Percentiles rank a stretch among this genome's conserved stretches.
These are phyloP conservation scores for Phenganax stokvisi DNA, from an alignment of 92 coral and sea anemone species.

Conservation along the genomic window DNA sequence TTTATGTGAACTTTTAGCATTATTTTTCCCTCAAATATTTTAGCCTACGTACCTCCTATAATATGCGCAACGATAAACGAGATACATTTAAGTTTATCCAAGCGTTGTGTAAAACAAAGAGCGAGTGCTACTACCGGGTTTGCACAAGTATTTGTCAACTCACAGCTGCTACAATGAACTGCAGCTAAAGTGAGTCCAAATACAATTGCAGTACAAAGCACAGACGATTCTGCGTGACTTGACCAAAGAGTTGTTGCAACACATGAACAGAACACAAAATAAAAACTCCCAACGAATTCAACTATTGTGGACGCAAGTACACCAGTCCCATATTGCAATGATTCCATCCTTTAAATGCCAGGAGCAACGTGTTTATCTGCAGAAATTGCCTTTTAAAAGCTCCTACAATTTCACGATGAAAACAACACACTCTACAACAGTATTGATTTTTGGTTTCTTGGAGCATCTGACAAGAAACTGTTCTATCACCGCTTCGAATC, in stretches of 20 bases:
- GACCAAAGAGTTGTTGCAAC: conserved; percentile 26
- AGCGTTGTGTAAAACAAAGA: conserved; percentile 17
- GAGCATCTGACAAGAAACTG: too few species aligned
- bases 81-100: conserved; percentile 5
- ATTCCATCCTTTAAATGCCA: neutral
- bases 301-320: conserved; percentile 13
- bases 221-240: neutral
- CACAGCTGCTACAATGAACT: neutral
- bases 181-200: conserved; percentile 23
- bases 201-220: conserved; percentile 3
- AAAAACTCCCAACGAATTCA: conserved; percentile 31
- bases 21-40: neutral
- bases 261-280: conserved; percentile 24
- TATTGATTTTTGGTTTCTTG: too few species aligned
- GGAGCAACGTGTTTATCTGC: neutral
- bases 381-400: neutral
- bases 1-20: neutral
- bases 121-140: conserved; percentile 24
- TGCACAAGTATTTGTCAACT: conserved; percentile 16
- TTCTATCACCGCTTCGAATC: too few species aligned
- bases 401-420: too few species aligned
- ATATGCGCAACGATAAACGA: conserved; percentile 28
- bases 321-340: conserved; percentile 15
- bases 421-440: too few species aligned
- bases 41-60: conserved; percentile 18